phyloP scores from a whole-genome alignment of 2,797 vertebrate genomes.

The Benthosema pterotum region DNA sequence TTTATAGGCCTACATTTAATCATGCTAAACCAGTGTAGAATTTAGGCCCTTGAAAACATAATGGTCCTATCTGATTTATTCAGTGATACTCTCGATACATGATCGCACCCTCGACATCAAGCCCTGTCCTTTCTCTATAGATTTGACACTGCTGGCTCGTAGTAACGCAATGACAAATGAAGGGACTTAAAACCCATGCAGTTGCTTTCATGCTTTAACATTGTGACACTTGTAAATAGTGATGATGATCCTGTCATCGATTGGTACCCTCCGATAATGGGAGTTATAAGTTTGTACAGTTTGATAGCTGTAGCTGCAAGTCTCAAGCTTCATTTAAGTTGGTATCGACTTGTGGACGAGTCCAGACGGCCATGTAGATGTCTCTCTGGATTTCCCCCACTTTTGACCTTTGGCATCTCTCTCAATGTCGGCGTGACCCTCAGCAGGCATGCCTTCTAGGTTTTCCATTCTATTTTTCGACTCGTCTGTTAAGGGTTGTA shows the following conservation, averaged over 20 bases:
- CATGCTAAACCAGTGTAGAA: slow-evolving; percentile 7
- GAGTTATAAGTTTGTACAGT: neutral
- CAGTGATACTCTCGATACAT: neutral
- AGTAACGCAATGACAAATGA: too few species aligned
- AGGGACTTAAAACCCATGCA: too few species aligned
- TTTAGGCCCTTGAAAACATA: neutral
- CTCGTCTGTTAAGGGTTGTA: slow-evolving; percentile 36
- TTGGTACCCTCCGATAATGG: neutral
- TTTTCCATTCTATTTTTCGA: slow-evolving; percentile 5
- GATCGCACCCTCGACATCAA: too few species aligned
- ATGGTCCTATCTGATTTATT: neutral
- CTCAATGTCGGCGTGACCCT: neutral
- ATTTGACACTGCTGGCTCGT: slow-evolving; percentile 7
- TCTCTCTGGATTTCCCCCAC: neutral
- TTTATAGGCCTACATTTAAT: too few species aligned
- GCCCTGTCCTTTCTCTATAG: neutral
- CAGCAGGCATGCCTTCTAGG: neutral
- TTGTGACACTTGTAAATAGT: too few species aligned
- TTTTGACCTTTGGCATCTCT: neutral
- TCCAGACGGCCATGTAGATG: neutral
- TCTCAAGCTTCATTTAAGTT: neutral
- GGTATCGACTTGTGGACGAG: neutral
- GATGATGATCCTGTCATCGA: neutral
- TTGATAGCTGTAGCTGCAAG: neutral
- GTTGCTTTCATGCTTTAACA: too few species aligned